phyloP scores from a whole-genome alignment of 1,140 invertebrate genomes.

The Amyelois transitella region DNA sequence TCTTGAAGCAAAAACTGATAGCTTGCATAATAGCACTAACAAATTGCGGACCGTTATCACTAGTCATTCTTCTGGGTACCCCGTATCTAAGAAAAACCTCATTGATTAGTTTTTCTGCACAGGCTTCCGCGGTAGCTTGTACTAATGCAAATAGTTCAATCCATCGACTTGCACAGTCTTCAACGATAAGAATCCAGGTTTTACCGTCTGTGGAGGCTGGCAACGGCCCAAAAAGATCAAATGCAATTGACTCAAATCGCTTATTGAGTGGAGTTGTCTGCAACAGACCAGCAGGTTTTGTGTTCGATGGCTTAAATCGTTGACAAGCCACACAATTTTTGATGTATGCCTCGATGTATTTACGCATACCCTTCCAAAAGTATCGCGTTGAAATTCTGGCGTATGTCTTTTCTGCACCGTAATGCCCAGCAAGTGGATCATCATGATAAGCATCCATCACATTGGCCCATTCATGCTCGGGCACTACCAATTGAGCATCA shows the following conservation, averaged over 20 bases:
- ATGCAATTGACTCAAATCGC: slow-evolving; percentile 11
- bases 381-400: slow-evolving; percentile 15
- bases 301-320: slow-evolving; percentile 11
- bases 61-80: slow-evolving; percentile 32
- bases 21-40: slow-evolving; percentile 36
- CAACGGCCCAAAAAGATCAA: slow-evolving; percentile 44
- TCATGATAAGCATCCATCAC: slow-evolving; percentile 28
- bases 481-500: slow-evolving; percentile 3
- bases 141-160: no score
- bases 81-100: no score
- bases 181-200: slow-evolving; percentile 38
- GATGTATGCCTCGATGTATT: slow-evolving; percentile 5
- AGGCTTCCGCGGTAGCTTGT: slow-evolving; percentile 41
- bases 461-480: slow-evolving; percentile 1
- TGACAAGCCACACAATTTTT: slow-evolving; percentile 12
- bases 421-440: slow-evolving; percentile 32
- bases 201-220: slow-evolving; percentile 15
- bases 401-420: slow-evolving; percentile 30
- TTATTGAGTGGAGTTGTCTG: slow-evolving; percentile 7
- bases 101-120: slow-evolving; percentile 31
- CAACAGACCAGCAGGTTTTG: slow-evolving; percentile 11
- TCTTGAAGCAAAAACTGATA: no score
- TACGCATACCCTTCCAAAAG: slow-evolving; percentile 12
- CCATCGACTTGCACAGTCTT: slow-evolving; percentile 41
- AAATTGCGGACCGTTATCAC: slow-evolving; percentile 54